Evolutionary conservation across 2,888 invertebrate species (phyloP), one percentile per base, ranked within the genome.

Genomic region (Nemotelus pantherinus): DNA sequence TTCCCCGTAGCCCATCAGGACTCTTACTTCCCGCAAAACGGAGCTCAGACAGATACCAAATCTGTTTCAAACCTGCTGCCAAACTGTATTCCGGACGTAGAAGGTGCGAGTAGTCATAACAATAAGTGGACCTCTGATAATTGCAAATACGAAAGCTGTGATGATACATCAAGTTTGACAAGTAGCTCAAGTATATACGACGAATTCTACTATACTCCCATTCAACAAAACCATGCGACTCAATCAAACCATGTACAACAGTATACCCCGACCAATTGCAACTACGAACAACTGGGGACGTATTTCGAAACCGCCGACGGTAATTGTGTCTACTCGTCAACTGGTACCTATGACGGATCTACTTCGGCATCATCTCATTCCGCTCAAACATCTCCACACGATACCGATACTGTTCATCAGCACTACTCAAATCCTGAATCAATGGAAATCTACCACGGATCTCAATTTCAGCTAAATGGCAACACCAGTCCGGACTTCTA

Each of bases 101-200:
- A 74, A 7, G 44, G 3, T 41, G 41, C n/a, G 1, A 57, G 48
- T 39, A 43, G 9, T 72, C 77, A 77, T 64, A 80, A 78, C 71
- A 77, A 57, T 44, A 72, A 58, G 80, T 71, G 81, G 82, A 45
- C 77, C 79, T 63, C 79, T 78, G 60, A 76, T 4, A 76, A 81
- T 75, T 81, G 80, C 50, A 83, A 84, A 80, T 85, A 86, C 72
- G 86, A 86, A 80, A 86, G 84, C 79, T 86, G 85, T 78, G 87
- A 87, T 75, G 87, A 87, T 53, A 86, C 86, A 48, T 87, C 87
- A 58, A 87, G 87, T 50, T 79, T 86, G 43, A 87, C 87, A 55
- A 82, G 82, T 75, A 85, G 84, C 72, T 80, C 80, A 6, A 80
- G 80, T 67, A 75, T 76, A 1, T 80, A 80, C 53, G 80, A 80